A percentile compares a stretch with the other conserved stretches of the same genome.
Evolutionary conservation across 2,797 vertebrate species (phyloP).

Genomic region (Menidia menidia): DNA sequence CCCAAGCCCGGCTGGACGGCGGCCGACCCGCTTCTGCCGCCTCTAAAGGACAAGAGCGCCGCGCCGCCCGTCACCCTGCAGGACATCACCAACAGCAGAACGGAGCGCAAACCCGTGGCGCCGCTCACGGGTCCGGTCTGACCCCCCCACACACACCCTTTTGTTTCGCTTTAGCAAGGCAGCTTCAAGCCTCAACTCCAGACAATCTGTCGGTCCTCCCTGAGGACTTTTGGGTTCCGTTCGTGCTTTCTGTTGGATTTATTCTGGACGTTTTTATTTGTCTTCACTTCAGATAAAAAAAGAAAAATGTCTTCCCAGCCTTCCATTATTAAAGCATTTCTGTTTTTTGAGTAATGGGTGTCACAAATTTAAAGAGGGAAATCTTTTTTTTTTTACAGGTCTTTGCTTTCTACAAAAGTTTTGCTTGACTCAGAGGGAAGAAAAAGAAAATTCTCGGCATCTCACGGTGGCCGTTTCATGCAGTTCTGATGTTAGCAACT

Average conservation of each 20-base stretch:
- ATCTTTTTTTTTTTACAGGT: too few relatives aligned
- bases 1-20: conserved; percentile 81
- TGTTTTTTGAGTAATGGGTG: conserved; percentile 22
- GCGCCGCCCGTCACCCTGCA: conserved; percentile 55
- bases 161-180: conserved; percentile 32
- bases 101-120: conserved; percentile 56
- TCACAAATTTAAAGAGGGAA: background rate
- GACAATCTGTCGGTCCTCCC: conserved; percentile 44
- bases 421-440: too few relatives aligned
- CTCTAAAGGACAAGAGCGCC: conserved; percentile 40
- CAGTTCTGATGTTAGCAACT: too few relatives aligned
- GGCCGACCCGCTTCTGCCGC: conserved; percentile 87
- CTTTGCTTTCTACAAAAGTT: too few relatives aligned
- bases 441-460: too few relatives aligned
- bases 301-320: conserved; percentile 58
- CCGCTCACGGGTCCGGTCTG: conserved; percentile 67
- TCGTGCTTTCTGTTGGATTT: conserved; percentile 22
- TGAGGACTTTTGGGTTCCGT: conserved; percentile 28
- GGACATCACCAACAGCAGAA: conserved; percentile 62
- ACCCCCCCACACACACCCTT: conserved; percentile 27
- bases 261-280: conserved; percentile 57
- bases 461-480: too few relatives aligned
- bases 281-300: conserved; percentile 41
- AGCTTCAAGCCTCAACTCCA: conserved; percentile 48
- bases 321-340: conserved; percentile 56